These are phyloP conservation scores for Cloeon dipterum DNA, from an alignment of 2,888 invertebrate genomes.

Conservation along the genomic window DNA sequence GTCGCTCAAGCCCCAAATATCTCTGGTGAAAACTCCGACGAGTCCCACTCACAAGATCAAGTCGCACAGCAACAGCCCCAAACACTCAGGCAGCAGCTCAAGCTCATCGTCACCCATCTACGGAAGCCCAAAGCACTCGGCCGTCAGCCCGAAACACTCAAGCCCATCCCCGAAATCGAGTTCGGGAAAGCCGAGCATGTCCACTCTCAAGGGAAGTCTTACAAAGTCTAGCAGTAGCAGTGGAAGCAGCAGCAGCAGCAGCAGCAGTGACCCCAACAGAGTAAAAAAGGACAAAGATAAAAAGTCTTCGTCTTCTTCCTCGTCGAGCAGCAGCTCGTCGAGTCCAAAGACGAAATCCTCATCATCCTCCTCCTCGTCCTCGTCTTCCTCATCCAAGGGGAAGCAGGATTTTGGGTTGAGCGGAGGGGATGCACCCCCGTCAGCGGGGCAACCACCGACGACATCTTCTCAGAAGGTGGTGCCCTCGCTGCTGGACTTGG, in stretches of 20 bases:
- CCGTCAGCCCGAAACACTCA: conserved; percentile 48
- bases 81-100: conserved; percentile 28
- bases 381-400: background rate
- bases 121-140: conserved; percentile 47
- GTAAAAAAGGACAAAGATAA: conserved; percentile 5
- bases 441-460: background rate
- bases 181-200: conserved; percentile 76
- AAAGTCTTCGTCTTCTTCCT: conserved; percentile 1
- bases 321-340: background rate
- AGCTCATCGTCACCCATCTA: conserved; percentile 6
- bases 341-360: background rate
- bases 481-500: background rate
- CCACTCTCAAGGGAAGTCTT: conserved; percentile 55
- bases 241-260: conserved; percentile 3
- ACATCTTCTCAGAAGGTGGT: background rate
- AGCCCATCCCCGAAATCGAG: conserved; percentile 53
- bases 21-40: conserved; percentile 20
- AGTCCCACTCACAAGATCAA: conserved; percentile 7
- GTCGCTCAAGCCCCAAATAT: conserved; percentile 4
- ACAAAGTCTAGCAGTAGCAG: conserved; percentile 11
- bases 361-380: background rate
- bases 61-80: conserved; percentile 28
- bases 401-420: background rate
- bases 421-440: background rate
- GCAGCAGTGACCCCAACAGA: background rate